Percentiles rank a stretch among this genome's conserved stretches.
These are phyloP conservation scores for Syrrhaptes paradoxus DNA, from an alignment of 2,113 vertebrate species.

Conservation along the genomic window DNA sequence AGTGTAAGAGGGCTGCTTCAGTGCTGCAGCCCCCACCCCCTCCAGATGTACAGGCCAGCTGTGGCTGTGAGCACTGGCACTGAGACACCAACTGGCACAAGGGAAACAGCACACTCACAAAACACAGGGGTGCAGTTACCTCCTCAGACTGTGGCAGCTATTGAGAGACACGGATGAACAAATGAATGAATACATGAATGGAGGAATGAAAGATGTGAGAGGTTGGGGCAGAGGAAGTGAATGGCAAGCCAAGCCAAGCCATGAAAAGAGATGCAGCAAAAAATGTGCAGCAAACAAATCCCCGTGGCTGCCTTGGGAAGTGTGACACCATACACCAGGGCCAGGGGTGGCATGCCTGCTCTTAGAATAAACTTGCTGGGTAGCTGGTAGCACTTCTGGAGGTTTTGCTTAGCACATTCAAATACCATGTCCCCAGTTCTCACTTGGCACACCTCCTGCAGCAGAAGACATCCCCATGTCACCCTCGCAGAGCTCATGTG, in stretches of 20 bases:
- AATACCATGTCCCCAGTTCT: neutral
- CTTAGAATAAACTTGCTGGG: neutral
- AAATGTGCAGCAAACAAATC: neutral
- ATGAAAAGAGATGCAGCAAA: neutral
- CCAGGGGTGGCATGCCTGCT: neutral
- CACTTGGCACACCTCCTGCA: neutral
- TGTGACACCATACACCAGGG: neutral
- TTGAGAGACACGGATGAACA: slow-evolving; percentile 37
- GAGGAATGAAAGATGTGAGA: slow-evolving; percentile 8
- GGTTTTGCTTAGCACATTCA: neutral
- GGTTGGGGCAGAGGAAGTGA: neutral
- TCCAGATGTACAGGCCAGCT: slow-evolving; percentile 41
- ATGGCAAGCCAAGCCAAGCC: neutral
- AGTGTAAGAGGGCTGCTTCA: neutral
- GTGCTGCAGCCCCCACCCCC: neutral
- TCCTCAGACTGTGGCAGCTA: slow-evolving; percentile 81
- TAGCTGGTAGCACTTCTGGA: neutral
- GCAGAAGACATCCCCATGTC: neutral
- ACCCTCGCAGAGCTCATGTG: neutral
- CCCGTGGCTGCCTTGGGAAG: neutral
- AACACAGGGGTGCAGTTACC: slow-evolving; percentile 72
- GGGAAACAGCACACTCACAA: neutral
- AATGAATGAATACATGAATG: neutral
- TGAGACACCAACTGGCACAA: neutral
- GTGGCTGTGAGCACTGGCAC: slow-evolving; percentile 24